Conservation (phyloP, 1,140 invertebrate species). For the Caenorhabditis briggsae region DNA sequence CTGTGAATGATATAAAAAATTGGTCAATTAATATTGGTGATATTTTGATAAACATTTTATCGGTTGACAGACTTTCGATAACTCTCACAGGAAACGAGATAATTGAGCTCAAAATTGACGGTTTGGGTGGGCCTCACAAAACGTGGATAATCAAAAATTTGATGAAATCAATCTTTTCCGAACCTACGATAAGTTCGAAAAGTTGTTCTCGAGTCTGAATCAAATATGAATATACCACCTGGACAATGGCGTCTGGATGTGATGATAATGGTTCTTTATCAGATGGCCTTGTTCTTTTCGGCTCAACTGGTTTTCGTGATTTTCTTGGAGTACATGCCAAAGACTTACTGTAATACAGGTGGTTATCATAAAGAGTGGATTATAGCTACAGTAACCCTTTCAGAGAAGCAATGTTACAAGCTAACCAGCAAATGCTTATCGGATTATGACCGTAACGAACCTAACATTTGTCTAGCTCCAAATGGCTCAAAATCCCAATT, state of each 20-base stretch:
- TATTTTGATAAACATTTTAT: no score
- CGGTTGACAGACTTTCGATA: no score
- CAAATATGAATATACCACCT: conserved; percentile 15
- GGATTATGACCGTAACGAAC: conserved; percentile 1
- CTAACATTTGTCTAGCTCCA: neutral
- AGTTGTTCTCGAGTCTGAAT: conserved; percentile 2
- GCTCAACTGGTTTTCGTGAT: conserved; percentile 42
- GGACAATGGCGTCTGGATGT: conserved; percentile 40
- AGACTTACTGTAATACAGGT: conserved; percentile 30
- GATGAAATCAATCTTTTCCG: no score
- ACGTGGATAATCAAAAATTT: no score
- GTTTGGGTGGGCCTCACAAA: no score
- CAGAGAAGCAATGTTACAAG: conserved; percentile 4
- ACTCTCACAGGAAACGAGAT: no score
- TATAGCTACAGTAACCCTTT: neutral
- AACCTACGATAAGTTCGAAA: neutral
- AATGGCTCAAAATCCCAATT: conserved; percentile 23
- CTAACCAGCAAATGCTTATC: conserved; percentile 12
- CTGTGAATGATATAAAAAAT: no score
- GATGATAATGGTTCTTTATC: conserved; percentile 29
- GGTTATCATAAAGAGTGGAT: neutral
- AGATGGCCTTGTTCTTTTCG: conserved; percentile 35
- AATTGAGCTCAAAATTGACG: no score
- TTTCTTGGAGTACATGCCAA: conserved; percentile 41
- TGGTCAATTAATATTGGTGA: no score